Conservation (phyloP, 1,140 invertebrate species). For the Zaprionus kolodkinae region DNA sequence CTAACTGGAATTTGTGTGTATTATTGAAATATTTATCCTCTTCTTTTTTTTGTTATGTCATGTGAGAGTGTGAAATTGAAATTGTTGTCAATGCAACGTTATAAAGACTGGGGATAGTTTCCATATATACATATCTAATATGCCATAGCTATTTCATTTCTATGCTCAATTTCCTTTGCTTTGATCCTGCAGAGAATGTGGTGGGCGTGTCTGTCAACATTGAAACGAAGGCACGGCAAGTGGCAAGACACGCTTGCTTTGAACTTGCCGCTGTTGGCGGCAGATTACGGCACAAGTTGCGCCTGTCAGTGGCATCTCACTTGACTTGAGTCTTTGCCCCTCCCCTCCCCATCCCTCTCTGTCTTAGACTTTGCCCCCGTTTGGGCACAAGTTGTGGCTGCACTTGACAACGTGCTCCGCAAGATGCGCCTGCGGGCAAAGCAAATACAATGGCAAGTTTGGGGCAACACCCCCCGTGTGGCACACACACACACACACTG, state of each 20-base stretch:
- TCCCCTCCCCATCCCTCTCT: not conserved
- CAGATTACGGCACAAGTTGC: conserved; percentile 22
- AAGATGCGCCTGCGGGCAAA: conserved; percentile 10
- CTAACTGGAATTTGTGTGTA: not conserved
- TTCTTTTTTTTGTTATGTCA: not conserved
- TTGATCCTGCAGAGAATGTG: not conserved
- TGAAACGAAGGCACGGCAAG: conserved; percentile 1
- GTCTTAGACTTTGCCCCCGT: conserved; percentile 4
- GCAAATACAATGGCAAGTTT: not conserved
- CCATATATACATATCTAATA: no score
- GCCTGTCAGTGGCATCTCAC: conserved; percentile 10
- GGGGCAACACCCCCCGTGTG: not conserved
- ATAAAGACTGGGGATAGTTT: no score
- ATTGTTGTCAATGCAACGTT: not conserved
- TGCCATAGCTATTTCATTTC: no score
- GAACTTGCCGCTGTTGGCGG: conserved; percentile 15
- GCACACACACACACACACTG: not conserved
- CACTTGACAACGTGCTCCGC: conserved; percentile 35
- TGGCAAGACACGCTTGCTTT: conserved; percentile 15
- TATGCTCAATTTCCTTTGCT: not conserved
- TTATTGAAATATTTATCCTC: not conserved
- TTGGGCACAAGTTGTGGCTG: conserved; percentile 21
- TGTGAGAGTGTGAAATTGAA: not conserved
- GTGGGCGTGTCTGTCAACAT: conserved; percentile 8
- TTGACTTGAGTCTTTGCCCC: not conserved